Evolutionary conservation across 2,113 vertebrate genomes (phyloP), one percentile per base, ranked within the genome.

Genomic region (Pseudonaja textilis): DNA sequence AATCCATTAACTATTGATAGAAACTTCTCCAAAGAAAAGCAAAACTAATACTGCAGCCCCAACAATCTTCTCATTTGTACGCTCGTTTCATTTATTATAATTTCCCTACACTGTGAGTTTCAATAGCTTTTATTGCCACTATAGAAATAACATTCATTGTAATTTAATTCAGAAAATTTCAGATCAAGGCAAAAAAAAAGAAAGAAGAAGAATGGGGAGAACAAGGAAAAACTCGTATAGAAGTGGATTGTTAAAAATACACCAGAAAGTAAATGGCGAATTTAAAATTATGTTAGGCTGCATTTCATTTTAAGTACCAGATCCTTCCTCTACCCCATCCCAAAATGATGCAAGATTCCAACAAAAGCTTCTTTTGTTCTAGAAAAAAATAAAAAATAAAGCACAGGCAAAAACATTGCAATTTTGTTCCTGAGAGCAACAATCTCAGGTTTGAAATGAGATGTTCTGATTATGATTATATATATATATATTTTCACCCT

Each of bases 151-250:
- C 95, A 92, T 94, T 94, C 85, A 39, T 23, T 7, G 34, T 14
- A 94, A 64, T 64, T 64, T 92, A 96, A 91, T 93, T 95, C 59
- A 94, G 23, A 85, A 89, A 87, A 39, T 12, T 95, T 95, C 88
- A 94, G 89, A 88, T 93, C 9, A 85, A 90, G 22, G 1, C 12
- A 50, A 10, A 94, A 12, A 59, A 93, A 90, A 91, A 0, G 4
- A 3, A 3, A 54, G 14, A 61, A 23, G n/a, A 25, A 25, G 34
- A 25, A 57, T 1, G 57, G 8, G 2, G 2, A 9, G 25, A 3
- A 9, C 69, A 42, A 42, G 18, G 16, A 81, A 8, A 42, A 34
- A 81, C 7, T 23, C 18, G 3, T 0, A 96, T 52, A 22, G 39
- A 56, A 85, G 55, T 50, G 26, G 25, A 87, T n/a, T 5, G 26